These are phyloP conservation scores for Tachysurus vachellii DNA, from an alignment of 2,113 vertebrate species.

Conservation along the genomic window DNA sequence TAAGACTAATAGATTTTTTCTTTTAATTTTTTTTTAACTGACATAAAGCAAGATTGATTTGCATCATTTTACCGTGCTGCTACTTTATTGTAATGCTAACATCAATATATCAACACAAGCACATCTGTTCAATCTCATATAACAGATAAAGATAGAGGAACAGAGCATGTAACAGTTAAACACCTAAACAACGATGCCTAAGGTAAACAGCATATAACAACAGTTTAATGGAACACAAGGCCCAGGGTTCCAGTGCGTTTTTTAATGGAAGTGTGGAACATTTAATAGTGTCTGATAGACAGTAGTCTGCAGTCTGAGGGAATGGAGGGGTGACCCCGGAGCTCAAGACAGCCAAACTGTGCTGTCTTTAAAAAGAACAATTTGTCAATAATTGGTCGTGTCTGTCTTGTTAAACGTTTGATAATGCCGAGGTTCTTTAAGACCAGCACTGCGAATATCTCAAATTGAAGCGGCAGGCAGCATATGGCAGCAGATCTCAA, in stretches of 20 bases:
- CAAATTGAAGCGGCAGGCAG: slow-evolving; percentile 63
- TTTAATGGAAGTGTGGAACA: slow-evolving; percentile 68
- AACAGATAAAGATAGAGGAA: slow-evolving; percentile 41
- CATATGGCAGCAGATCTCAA: slow-evolving; percentile 75
- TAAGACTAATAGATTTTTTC: slow-evolving; percentile 41
- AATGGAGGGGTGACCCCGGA: slow-evolving; percentile 41
- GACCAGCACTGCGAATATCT: slow-evolving; percentile 67
- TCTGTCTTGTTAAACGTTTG: slow-evolving; percentile 73
- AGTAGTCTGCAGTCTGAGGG: slow-evolving; percentile 66
- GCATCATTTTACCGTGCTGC: background rate
- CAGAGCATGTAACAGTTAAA: slow-evolving; percentile 23
- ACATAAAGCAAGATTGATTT: background rate
- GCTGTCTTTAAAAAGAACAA: slow-evolving; percentile 66
- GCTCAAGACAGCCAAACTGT: slow-evolving; percentile 49
- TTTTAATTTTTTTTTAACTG: background rate
- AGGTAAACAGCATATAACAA: slow-evolving; percentile 73
- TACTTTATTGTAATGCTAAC: background rate
- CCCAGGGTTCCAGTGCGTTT: slow-evolving; percentile 62
- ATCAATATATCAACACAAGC: background rate
- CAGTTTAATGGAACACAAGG: slow-evolving; percentile 67
- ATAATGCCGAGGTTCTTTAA: slow-evolving; percentile 67
- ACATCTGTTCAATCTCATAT: background rate
- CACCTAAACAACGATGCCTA: slow-evolving; percentile 64
- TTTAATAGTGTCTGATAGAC: slow-evolving; percentile 79
- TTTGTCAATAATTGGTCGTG: slow-evolving; percentile 82